phyloP scores from a whole-genome alignment of 2,797 vertebrate genomes.

The Clamator glandarius region DNA sequence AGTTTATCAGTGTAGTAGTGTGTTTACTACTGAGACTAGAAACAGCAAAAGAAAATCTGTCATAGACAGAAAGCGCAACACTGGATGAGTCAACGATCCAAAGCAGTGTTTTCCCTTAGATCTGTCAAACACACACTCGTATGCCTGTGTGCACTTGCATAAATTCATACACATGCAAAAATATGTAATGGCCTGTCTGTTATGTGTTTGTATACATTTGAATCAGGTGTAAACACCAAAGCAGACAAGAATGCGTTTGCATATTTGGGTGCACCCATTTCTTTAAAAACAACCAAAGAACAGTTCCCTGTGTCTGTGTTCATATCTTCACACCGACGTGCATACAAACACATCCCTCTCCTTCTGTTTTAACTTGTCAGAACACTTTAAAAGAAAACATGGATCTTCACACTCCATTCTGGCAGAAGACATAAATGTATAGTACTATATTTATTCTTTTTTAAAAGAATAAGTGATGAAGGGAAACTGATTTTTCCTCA shows the following conservation, averaged over 20 bases:
- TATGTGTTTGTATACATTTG: slow-evolving; percentile 41
- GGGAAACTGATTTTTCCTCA: background rate
- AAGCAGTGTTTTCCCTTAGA: slow-evolving; percentile 31
- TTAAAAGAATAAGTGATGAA: background rate
- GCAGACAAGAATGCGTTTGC: background rate
- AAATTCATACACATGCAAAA: slow-evolving; percentile 63
- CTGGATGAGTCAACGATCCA: background rate
- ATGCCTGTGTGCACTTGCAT: slow-evolving; percentile 31
- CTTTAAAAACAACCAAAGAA: background rate
- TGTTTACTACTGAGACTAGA: background rate
- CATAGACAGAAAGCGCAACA: background rate
- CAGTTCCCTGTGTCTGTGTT: background rate
- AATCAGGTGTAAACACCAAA: slow-evolving; percentile 59
- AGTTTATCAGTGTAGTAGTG: background rate
- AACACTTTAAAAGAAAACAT: background rate
- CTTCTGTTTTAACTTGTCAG: background rate
- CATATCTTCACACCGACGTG: fast-evolving
- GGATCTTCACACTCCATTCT: background rate
- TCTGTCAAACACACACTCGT: slow-evolving; percentile 22
- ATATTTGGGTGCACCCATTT: background rate
- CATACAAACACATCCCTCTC: background rate
- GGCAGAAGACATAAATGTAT: background rate
- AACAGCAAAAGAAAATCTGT: slow-evolving; percentile 10
- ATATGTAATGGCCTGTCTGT: slow-evolving; percentile 61
- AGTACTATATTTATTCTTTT: background rate